A percentile compares a stretch with the other conserved stretches of the same genome.
Conservation (phyloP, 2,113 vertebrate species). For the Trogon surrucura region DNA sequence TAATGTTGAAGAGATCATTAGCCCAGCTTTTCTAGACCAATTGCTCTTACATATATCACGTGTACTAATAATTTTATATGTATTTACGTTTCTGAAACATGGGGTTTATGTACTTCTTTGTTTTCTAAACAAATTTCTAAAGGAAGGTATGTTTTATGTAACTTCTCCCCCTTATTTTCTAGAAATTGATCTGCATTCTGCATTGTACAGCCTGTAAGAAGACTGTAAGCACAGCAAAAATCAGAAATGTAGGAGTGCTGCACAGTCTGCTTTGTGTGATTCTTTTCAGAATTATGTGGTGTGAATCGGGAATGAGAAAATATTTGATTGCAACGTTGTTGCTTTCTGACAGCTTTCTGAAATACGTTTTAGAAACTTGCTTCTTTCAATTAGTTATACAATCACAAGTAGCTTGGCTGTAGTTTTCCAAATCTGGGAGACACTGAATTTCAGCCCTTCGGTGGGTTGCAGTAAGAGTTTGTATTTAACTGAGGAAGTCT, state of each 20-base stretch:
- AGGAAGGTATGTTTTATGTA: neutral
- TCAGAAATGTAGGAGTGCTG: neutral
- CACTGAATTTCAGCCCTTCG: neutral
- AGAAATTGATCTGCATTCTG: neutral
- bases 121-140: neutral
- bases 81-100: neutral
- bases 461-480: neutral
- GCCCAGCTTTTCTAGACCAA: neutral
- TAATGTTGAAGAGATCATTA: neutral
- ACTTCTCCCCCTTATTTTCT: neutral
- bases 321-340: neutral
- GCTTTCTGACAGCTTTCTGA: slow-evolving; percentile 3
- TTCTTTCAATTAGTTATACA: neutral
- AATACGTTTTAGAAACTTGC: neutral
- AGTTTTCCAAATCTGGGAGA: neutral
- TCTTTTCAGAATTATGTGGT: neutral
- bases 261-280: neutral
- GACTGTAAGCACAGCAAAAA: neutral
- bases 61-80: neutral
- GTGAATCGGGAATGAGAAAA: slow-evolving; percentile 33
- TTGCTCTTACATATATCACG: neutral
- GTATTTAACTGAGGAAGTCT: neutral
- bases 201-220: neutral
- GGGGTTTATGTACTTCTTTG: neutral
- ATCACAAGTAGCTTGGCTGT: neutral